These are phyloP conservation scores for Leptinotarsa texana DNA, from an alignment of 1,140 invertebrate species.

Conservation along the genomic window DNA sequence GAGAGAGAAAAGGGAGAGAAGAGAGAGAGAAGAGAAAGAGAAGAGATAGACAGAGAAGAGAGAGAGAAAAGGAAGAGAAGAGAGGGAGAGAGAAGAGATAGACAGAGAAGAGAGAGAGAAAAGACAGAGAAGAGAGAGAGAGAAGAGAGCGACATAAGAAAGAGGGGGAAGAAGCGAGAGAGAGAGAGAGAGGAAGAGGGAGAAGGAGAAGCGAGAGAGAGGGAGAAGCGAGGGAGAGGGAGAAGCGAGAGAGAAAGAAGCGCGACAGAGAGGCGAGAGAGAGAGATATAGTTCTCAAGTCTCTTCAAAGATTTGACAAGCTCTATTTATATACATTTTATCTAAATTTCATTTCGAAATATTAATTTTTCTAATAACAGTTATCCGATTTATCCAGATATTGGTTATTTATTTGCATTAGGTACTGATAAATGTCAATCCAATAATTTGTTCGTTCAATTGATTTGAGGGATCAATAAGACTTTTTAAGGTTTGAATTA, in stretches of 20 bases:
- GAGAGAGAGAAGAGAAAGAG: not conserved
- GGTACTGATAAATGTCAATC: no score
- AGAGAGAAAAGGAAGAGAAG: not conserved
- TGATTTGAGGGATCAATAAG: no score
- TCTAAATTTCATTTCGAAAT: no score
- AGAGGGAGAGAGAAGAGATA: not conserved
- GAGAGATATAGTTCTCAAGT: not conserved
- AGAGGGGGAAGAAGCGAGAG: not conserved
- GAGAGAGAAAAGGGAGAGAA: not conserved
- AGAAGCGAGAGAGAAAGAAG: not conserved
- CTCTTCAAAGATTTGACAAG: no score
- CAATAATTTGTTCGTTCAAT: no score
- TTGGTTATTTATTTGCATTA: no score
- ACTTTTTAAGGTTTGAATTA: no score
- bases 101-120: not conserved
- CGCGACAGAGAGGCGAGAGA: not conserved
- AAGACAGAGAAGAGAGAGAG: no score
- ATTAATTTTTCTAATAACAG: no score
- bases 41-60: not conserved
- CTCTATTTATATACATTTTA: no score
- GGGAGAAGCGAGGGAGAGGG: not conserved
- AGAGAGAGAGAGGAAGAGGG: not conserved
- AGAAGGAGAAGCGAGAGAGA: not conserved
- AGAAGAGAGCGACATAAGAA: not conserved
- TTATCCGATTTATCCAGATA: no score